A percentile compares a stretch with the other conserved stretches of the same genome.
Evolutionary conservation across 1,140 invertebrate species (phyloP).

Genomic region (Drosophila littoralis): DNA sequence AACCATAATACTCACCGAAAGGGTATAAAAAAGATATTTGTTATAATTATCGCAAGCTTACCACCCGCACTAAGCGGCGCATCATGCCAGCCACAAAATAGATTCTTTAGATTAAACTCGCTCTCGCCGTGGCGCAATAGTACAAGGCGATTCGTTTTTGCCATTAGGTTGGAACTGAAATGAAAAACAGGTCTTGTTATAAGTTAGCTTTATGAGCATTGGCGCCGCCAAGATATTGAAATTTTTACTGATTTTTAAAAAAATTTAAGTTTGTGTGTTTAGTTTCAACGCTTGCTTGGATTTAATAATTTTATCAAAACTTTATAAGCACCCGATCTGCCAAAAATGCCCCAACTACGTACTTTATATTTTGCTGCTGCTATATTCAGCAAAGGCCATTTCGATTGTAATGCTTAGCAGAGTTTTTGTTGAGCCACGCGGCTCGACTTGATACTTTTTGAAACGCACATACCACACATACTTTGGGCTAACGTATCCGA

Average conservation of each 20-base stretch:
- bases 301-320: no score
- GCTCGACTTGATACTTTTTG: constrained; percentile 16
- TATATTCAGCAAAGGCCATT: neutral
- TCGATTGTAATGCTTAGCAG: neutral
- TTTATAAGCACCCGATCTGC: no score
- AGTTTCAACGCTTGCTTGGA: no score
- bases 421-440: neutral
- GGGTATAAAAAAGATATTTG: neutral
- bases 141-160: constrained; percentile 85
- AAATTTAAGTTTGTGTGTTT: constrained; percentile 4
- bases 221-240: neutral
- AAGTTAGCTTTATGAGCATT: neutral
- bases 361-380: neutral
- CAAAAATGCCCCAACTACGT: no score
- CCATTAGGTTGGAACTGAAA: constrained; percentile 52
- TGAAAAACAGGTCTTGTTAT: constrained; percentile 6
- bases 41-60: constrained; percentile 20
- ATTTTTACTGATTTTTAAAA: neutral
- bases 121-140: constrained; percentile 91
- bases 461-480: constrained; percentile 59
- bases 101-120: constrained; percentile 89
- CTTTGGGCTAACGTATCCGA: constrained; percentile 50
- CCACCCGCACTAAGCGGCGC: constrained; percentile 86
- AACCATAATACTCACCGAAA: neutral
- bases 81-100: constrained; percentile 91